Base-by-base conservation (phyloP, 2,797 vertebrate species). In the Phalloptychus januarius region DNA sequence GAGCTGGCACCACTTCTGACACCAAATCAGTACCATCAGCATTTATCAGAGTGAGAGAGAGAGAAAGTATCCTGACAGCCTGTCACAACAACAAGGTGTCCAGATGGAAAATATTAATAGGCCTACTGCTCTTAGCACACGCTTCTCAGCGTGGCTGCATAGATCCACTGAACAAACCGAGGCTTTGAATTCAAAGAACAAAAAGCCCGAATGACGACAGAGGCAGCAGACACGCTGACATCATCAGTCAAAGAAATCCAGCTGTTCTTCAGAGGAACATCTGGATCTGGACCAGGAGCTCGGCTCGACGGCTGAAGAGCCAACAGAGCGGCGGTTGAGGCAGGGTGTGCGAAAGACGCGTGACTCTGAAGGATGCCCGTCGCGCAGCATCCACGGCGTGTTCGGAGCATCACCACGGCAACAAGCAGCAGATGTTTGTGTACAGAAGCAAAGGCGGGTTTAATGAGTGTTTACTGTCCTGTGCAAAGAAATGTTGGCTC, bases 381-480 rank as follows among this genome's bases (percentile, higher is more conserved):
- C 42, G 40, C 25, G 42, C 25, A 36, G 54, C 25, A 56, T 23
- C 23, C 25, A 12, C 11, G 10, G 18, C 20, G 46, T 58, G 56
- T 67, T 80, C 79, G 79, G 46, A 45, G 82, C 79, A 69, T 90
- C 84, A 67, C 63, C 18, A 18, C 12, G 8, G 74, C 77, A 79
- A 74, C 85, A 86, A 67, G 84, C 71, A 46, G 74, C 81, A 87
- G 85, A 85, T 86, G 86, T 82, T 76, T 88, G 91, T 91, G 89
- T 91, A 86, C 83, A 83, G 74, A 78, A 83, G 36, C 79, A 81
- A 85, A 84, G 81, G 61, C 71, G 56, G 76, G 83, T 90, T 89
- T 93, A 95, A 94, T 92, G 89, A 94, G 79, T 93, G 88, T 93
- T 93, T 94, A 89, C 89, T 20, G 31, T 80, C 80, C 72, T 54